Percentiles rank a stretch among this genome's conserved stretches.
Conservation (phyloP, 2,113 vertebrate genomes). For the Rhinolophus sinicus region DNA sequence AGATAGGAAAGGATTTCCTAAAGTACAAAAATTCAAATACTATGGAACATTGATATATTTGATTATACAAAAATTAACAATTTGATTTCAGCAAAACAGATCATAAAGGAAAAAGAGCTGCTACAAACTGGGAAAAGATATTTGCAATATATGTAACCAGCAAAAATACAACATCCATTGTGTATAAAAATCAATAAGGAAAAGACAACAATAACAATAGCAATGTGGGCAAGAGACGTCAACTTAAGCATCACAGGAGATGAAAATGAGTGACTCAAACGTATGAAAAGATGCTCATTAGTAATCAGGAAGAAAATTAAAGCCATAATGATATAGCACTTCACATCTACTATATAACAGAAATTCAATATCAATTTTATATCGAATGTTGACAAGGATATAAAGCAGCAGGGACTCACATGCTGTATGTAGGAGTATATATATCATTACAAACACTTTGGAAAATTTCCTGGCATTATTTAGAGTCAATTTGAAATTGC, state of each 20-base stretch:
- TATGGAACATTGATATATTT: neutral
- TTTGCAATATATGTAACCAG: neutral
- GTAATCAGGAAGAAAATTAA: conserved; percentile 52
- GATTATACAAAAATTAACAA: neutral
- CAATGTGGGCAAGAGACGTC: neutral
- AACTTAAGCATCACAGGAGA: conserved; percentile 1
- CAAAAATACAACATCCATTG: neutral
- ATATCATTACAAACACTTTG: neutral
- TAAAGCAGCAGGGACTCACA: neutral
- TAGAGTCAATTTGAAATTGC: conserved; percentile 17
- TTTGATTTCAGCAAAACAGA: conserved; percentile 44
- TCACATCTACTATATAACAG: neutral
- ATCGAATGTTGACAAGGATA: conserved; percentile 26
- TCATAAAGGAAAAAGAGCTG: neutral
- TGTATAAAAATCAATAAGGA: conserved; percentile 18
- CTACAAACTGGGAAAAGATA: neutral
- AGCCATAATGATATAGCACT: neutral
- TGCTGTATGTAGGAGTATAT: neutral
- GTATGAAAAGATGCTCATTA: conserved; percentile 29
- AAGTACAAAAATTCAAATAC: neutral
- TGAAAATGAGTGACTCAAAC: neutral
- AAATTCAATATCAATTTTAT: conserved; percentile 56
- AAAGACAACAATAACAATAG: neutral
- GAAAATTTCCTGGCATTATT: neutral
- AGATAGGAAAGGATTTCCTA: neutral